phyloP scores from a whole-genome alignment of 2,888 invertebrate species.

The Platycheirus rosarum region DNA sequence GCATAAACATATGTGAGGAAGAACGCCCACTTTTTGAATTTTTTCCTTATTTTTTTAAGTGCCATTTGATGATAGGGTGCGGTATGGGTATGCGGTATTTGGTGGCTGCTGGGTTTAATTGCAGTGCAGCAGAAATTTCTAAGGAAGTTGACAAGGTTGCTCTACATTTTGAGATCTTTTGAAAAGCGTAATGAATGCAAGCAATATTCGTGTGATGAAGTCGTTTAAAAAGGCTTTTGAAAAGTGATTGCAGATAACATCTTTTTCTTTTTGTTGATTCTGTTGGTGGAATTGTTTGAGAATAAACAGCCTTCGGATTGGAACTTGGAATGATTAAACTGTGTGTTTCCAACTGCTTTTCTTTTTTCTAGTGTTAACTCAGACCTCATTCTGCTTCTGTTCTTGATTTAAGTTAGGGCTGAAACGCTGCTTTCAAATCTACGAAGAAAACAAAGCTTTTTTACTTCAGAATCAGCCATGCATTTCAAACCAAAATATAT shows the following conservation, averaged over 20 bases:
- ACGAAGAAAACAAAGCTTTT: no score
- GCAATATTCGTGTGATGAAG: slow-evolving; percentile 3
- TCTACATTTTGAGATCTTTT: slow-evolving; percentile 48
- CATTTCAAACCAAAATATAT: no score
- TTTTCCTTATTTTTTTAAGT: slow-evolving; percentile 30
- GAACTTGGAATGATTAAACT: no score
- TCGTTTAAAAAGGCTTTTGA: slow-evolving; percentile 1
- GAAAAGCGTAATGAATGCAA: slow-evolving; percentile 11
- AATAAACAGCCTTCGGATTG: no score
- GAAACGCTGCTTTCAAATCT: no score
- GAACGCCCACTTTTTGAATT: slow-evolving; percentile 68
- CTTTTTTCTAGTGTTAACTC: no score
- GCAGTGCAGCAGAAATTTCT: slow-evolving; percentile 53
- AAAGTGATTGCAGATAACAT: slow-evolving; percentile 38
- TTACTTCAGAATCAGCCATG: no score
- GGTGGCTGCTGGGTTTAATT: slow-evolving; percentile 56
- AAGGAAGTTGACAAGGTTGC: slow-evolving; percentile 60
- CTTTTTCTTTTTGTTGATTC: not conserved
- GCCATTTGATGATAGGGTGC: slow-evolving; percentile 12
- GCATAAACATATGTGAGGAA: slow-evolving; percentile 41
- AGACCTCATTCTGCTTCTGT: no score
- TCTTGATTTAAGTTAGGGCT: no score
- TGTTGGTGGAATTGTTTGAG: no score
- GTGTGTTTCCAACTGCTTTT: no score
- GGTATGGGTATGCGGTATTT: not conserved